Base-by-base conservation (phyloP, 2,888 invertebrate genomes). In the Arrhopalites spinosus region DNA sequence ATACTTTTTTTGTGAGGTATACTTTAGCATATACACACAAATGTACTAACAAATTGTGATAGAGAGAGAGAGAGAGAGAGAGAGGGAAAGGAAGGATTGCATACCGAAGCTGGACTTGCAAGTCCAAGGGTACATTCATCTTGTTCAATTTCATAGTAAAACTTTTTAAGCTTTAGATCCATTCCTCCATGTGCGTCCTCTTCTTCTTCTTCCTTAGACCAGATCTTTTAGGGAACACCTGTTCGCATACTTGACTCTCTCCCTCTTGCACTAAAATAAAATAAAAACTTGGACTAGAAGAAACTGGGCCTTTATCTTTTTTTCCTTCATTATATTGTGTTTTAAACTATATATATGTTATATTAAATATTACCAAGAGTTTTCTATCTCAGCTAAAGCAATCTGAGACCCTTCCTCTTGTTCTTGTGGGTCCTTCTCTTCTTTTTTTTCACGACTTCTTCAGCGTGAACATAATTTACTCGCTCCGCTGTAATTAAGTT, bases 401-500 rank as follows among this genome's bases (percentile, higher is more conserved):
- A 30, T 30, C 29, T 64, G 29, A 29, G 59, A 25, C 23, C 59
- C 59, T 59, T 29, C 23, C 61, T 61, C 27, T 23, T 29, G 3
- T 61, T 13, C 5, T 30, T 11, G 27, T 17, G 2, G 2, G 29
- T 29, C 11, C n/a, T n/a, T 47, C 27, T 45, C 25, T 47, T 23
- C 25, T 59, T 53, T 30, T 70, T n/a, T 70, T 70, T 70, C 70
- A 70, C 59, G 70, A 36, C 70, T 59, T 70, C 15, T 64, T n/a
- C 36, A 70, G 23, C 70, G 29, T 70, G 70, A 70, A 56, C 66
- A 73, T 73, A 73, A 73, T 73, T 73, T 73, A 66, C 73, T 66
- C 27, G 73, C 50, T 73, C 73, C 73, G 56, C 30, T 56, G 78
- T 78, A 78, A 78, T 74, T 78, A 76, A 71, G 63, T 75, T 73